Base-by-base conservation (phyloP, 2,888 invertebrate species). In the Epistrophe grossulariae region DNA sequence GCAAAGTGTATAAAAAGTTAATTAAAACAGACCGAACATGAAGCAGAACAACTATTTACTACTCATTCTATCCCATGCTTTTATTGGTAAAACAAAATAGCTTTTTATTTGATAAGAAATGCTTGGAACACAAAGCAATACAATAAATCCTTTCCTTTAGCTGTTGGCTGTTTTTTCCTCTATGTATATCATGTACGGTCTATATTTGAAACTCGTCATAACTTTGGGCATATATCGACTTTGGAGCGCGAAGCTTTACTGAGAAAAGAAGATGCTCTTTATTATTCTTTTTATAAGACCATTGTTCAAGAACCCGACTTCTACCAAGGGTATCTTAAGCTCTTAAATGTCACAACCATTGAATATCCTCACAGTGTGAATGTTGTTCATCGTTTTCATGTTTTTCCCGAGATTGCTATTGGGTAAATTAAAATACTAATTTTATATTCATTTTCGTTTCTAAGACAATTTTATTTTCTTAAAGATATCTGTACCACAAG, bases 221-320 rank as follows among this genome's bases (percentile, higher is more conserved):
- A 97, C 92, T 98, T 98, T 93, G 96, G 96, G 0, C 96, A 97
- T 91, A 93, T 98, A 66, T 97, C 97, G 0, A 96, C 96, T 59
- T 82, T 92, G 90, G 98, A 98, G 90, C 93, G 98, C 60, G 98
- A 98, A 93, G 96, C 98, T 94, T 95, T 97, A 8, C 95, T 98
- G 74, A 94, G 97, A 1, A 96, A 97, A 2, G 98, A 98, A 93
- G 97, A 97, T 96, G 98, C 97, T 0, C 94, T 98, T 90, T 98
- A 98, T 91, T 98, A 97, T 91, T 97, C 96, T 0, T 98, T 97
- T 92, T 98, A 96, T 92, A 98, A 98, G 91, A 96, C 95, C 0
- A 93, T 98, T 62, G 95, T 96, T 0, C 95, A 96, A 85, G 94
- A 97, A 84, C 93, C 94, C 19, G 92, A 95, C 89, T 93, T 96